Base-by-base conservation (phyloP, 2,888 invertebrate genomes). In the Cloeon dipterum region DNA sequence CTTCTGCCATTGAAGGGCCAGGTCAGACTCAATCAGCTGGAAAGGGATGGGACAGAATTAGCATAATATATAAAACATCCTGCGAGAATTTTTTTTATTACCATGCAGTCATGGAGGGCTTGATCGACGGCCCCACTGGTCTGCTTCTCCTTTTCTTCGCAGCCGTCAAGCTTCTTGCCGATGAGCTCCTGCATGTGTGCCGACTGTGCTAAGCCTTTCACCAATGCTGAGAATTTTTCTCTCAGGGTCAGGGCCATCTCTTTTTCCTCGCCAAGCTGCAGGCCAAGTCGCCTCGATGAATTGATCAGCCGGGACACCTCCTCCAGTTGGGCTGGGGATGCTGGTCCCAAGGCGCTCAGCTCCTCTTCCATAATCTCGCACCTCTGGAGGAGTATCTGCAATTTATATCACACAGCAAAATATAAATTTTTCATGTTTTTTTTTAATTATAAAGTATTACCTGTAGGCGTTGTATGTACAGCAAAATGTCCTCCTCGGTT, bases 361-460 rank as follows among this genome's bases (percentile, higher is more conserved):
- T 83, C 81, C 48, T 81, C 77, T 49, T 81, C 75, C 43, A 82
- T 79, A 35, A 73, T 65, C 38, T 73, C 73, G n/a, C 79, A 68
- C 11, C 81, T 66, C 3, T 68, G 66, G 25, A 69, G 71, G 55
- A 79, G 65, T 1, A 82, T 74, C 44, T 45, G 37, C 13, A 20
- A 10, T 8, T n/a, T 10, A 8, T 10, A n/a, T 23, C n/a, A n/a
- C n/a, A n/a, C n/a, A n/a, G n/a, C n/a, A n/a, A n/a, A n/a, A 13
- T 17, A 11, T 5, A 25, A 14, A 26, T 19, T 20, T 17, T 26
- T 37, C 14, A 19, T 41, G 39, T 17, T 43, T 35, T 20, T 17
- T 8, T 11, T 25, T 4, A n/a, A 34, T n/a, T n/a, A n/a, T n/a
- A n/a, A n/a, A n/a, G n/a, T n/a, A 39, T 38, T 35, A 53, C 50